Evolutionary conservation across 2,113 vertebrate species (phyloP).

Genomic region (Coturnix japonica): DNA sequence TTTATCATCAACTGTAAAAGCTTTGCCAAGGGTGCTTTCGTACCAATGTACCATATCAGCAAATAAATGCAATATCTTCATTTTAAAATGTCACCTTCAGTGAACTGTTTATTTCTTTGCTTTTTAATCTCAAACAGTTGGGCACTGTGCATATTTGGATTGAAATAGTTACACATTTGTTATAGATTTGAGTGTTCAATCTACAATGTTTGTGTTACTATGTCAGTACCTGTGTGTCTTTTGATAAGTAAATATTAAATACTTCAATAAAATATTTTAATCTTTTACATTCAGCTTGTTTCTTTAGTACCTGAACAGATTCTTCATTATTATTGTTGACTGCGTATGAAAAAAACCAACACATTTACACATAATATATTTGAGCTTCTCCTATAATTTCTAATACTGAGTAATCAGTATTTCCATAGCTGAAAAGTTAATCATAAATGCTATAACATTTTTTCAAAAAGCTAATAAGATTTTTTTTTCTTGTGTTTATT

Average conservation of each 20-base stretch:
- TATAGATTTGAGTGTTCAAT: background rate
- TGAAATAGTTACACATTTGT: background rate
- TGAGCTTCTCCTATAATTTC: background rate
- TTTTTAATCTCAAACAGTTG: background rate
- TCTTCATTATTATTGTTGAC: background rate
- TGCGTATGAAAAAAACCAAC: background rate
- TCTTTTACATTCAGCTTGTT: conserved; percentile 1
- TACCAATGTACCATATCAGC: background rate
- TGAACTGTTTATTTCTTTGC: background rate
- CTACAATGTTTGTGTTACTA: background rate
- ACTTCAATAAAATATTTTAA: background rate
- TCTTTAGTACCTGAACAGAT: background rate
- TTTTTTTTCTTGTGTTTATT: background rate
- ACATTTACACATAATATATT: background rate
- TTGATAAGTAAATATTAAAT: background rate
- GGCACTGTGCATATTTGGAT: background rate
- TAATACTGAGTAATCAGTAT: background rate
- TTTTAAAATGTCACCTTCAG: background rate
- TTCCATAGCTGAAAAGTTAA: background rate
- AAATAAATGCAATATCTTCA: background rate
- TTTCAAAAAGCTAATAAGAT: background rate
- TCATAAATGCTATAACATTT: background rate
- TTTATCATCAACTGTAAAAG: background rate
- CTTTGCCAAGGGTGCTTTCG: background rate
- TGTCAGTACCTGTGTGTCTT: background rate